These are phyloP conservation scores for Gymnodraco acuticeps DNA, from an alignment of 2,797 vertebrate species.

Conservation along the genomic window DNA sequence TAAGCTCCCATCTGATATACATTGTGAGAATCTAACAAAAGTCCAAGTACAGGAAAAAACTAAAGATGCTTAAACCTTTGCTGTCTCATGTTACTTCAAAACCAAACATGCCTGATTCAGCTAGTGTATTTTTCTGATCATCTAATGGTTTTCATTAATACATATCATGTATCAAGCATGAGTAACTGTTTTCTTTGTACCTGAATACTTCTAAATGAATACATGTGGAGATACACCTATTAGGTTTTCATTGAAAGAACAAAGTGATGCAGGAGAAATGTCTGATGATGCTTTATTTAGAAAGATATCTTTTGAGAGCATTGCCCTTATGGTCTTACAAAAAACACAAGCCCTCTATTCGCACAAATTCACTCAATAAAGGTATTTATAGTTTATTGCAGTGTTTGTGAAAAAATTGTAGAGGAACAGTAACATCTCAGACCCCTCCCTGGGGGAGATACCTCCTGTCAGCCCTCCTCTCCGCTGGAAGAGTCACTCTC, in stretches of 20 bases:
- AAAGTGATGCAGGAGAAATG: constrained; percentile 20
- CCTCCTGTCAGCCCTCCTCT: constrained; percentile 59
- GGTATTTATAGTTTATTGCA: not conserved
- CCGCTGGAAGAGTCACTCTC: constrained; percentile 44
- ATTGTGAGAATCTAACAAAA: not conserved
- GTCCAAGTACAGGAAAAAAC: constrained; percentile 7
- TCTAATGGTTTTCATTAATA: not conserved
- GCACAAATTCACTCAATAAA: not conserved
- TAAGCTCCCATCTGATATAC: not conserved
- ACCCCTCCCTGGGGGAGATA: constrained; percentile 63
- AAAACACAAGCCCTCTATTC: not conserved
- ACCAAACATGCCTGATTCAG: not conserved
- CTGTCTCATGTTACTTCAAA: not conserved
- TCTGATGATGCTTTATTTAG: not conserved
- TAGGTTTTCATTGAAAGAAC: not conserved
- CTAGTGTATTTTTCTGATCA: not conserved
- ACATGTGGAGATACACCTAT: not conserved
- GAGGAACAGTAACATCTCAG: constrained; percentile 22
- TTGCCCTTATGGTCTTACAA: not conserved
- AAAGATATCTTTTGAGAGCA: not conserved
- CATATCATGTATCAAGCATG: not conserved
- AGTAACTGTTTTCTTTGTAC: too few relatives aligned
- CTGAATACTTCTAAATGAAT: not conserved
- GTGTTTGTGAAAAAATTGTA: constrained; percentile 16
- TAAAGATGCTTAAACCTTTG: not conserved